These are phyloP conservation scores for Gobius niger DNA, from an alignment of 2,113 vertebrate genomes.

Conservation along the genomic window DNA sequence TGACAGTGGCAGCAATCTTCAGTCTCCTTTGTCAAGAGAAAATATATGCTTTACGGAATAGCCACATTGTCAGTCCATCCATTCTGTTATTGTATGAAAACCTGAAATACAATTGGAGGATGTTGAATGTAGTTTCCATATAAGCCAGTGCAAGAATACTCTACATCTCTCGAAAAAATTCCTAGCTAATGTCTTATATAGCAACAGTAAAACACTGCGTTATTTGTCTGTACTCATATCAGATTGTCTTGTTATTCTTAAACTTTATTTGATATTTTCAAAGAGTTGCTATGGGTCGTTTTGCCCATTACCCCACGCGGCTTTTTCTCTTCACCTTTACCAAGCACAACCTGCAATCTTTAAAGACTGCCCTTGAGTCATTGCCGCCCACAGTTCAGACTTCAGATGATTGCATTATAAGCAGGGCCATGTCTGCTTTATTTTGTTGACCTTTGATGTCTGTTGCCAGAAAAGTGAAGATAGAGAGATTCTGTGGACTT, in stretches of 20 bases:
- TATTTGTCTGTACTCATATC: background rate
- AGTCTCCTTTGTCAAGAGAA: too few species aligned
- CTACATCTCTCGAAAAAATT: background rate
- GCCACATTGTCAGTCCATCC: background rate
- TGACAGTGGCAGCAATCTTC: too few species aligned
- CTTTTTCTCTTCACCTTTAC: conserved; percentile 15
- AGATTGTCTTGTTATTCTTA: conserved; percentile 20
- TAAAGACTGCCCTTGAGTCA: conserved; percentile 30
- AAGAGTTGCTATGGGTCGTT: conserved; percentile 16
- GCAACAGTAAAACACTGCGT: too few species aligned
- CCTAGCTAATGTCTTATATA: too few species aligned
- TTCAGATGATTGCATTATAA: conserved; percentile 10
- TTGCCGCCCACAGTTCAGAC: conserved; percentile 14
- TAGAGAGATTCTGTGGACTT: background rate
- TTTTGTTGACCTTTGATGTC: conserved; percentile 14
- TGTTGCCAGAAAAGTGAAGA: background rate
- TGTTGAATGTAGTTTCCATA: background rate
- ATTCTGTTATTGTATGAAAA: background rate
- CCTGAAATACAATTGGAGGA: background rate
- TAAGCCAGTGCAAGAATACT: background rate
- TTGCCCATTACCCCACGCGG: conserved; percentile 9
- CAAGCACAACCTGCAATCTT: conserved; percentile 43
- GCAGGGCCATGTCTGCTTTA: background rate
- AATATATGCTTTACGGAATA: background rate
- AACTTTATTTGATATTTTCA: conserved; percentile 20